phyloP scores from a whole-genome alignment of 1,140 invertebrate genomes.

The Cryptotermes secundus region DNA sequence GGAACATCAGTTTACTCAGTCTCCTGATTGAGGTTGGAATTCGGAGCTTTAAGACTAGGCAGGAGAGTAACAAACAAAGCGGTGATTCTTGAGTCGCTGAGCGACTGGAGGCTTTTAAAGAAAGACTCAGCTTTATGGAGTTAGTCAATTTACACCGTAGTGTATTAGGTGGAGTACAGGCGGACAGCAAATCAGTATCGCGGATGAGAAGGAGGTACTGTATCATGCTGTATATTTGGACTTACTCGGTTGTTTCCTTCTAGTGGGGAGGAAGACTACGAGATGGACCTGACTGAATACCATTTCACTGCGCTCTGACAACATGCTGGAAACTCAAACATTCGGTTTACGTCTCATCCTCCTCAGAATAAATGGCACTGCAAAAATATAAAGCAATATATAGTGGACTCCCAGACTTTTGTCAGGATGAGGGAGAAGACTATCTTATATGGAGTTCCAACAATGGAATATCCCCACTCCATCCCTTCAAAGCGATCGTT shows the following conservation, averaged over 20 bases:
- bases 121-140: too few species aligned
- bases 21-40: too few species aligned
- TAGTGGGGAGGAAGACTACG: background rate
- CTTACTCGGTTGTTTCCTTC: background rate
- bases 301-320: background rate
- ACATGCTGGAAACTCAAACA: background rate
- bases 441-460: background rate
- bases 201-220: too few species aligned
- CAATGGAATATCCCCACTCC: background rate
- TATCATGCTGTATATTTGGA: background rate
- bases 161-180: too few species aligned
- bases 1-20: too few species aligned
- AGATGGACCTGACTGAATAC: background rate
- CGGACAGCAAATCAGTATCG: too few species aligned
- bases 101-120: too few species aligned
- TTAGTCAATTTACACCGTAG: too few species aligned
- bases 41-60: too few species aligned
- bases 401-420: background rate
- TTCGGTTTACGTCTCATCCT: background rate
- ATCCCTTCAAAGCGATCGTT: background rate
- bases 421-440: background rate
- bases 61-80: too few species aligned
- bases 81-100: too few species aligned
- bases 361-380: background rate
- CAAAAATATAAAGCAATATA: conserved; percentile 2